These are phyloP conservation scores for Ridgeia piscesae DNA, from an alignment of 1,140 invertebrate species.

Conservation along the genomic window DNA sequence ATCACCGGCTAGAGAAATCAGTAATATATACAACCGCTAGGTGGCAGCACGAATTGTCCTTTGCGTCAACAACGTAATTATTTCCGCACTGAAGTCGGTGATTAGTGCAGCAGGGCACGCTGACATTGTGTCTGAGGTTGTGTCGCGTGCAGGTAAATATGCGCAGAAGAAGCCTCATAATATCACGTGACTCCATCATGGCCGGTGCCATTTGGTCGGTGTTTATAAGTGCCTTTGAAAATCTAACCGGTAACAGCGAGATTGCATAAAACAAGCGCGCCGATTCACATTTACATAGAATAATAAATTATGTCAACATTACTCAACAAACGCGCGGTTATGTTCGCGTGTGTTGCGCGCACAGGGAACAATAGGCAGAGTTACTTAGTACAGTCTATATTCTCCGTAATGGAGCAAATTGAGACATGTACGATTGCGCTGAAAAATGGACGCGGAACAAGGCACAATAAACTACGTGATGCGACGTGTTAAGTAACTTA, in stretches of 20 bases:
- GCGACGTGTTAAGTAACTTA: background rate
- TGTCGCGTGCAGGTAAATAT: background rate
- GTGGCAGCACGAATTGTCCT: background rate
- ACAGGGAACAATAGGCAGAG: background rate
- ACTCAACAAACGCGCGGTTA: background rate
- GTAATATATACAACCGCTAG: background rate
- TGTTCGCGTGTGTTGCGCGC: background rate
- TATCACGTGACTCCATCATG: background rate
- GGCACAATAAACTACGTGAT: background rate
- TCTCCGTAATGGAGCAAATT: background rate
- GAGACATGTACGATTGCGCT: background rate
- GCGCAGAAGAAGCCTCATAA: background rate
- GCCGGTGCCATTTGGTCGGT: background rate
- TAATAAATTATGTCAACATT: background rate
- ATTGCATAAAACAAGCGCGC: background rate
- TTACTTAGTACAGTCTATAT: background rate
- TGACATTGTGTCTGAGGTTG: background rate
- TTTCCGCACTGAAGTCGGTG: background rate
- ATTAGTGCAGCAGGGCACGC: background rate
- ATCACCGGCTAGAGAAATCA: background rate
- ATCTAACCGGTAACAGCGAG: background rate
- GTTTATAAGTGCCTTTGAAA: background rate
- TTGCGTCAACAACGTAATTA: background rate
- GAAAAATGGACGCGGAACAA: background rate
- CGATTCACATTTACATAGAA: background rate